Evolutionary conservation across 2,888 invertebrate genomes (phyloP), one percentile per base, ranked within the genome.

Genomic region (Tinea semifulvella): DNA sequence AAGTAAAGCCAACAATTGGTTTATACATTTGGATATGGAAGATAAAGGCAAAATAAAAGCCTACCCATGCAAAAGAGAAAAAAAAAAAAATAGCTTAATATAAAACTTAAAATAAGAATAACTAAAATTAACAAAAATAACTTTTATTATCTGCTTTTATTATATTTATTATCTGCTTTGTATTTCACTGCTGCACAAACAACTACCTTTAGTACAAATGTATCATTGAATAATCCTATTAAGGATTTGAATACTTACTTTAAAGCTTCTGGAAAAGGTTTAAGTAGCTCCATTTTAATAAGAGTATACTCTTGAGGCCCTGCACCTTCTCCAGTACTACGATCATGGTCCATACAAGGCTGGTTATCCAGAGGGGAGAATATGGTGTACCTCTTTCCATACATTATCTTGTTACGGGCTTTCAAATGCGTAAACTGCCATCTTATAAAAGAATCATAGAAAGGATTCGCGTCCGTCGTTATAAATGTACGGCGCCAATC

Each of bases 281-380:
- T 81, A 17, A 88, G 58, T 3, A 96, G 71, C 68, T 89, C 88
- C 89, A 99, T 90, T 79, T 99, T 99, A 48, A 99, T 87, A 1
- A 99, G 82, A 1, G 97, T 98, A 63, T 99, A 99, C 69, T 99
- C 99, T 69, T 98, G 98, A 1, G 98, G 96, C 0, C 96, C 98
- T 3, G 98, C 98, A 39, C 98, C 98, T 80, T 99, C 99, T 0
- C 99, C 99, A 2, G 89, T 83, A 28, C 94, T 89, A 55, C 99
- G 86, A 69, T 99, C 99, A 65, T 99, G 99, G 70, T 99, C 99
- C 99, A 99, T 99, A 65, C 99, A 99, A 0, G 99, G 98, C 66
- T 99, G 99, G 6, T 91, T 91, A 74, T 99, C 99, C 59, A 92
- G 88, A 0, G 98, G 96, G 0, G 98, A 98, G 71, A 87, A 99